Evolutionary conservation across 2,888 invertebrate genomes (phyloP), one percentile per base, ranked within the genome.

Genomic region (Proisotoma minuta): DNA sequence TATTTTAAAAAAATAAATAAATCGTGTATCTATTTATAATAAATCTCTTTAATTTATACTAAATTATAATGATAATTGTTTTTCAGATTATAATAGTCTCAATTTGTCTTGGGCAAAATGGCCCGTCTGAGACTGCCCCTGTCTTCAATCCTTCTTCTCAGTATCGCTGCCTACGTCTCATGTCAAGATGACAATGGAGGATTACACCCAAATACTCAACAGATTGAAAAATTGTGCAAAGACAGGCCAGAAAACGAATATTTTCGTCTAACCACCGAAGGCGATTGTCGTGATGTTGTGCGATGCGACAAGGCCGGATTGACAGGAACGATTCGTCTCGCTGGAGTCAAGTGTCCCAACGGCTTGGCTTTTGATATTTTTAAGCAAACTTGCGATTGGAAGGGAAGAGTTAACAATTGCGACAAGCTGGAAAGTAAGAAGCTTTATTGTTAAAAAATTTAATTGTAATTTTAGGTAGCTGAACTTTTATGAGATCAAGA

Each of bases 341-440:
- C 93, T 76, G 85, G 88, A 71, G 90, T 94, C 78, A 84, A 87
- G 78, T 94, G 94, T 81, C 92, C 93, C 76, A 86, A 84, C 77
- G 89, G 92, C 80, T 84, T 94, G 79, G 91, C 89, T 77, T 94
- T 94, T 83, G 93, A 94, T 85, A 88, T 94, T 80, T 87, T 88
- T 80, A 86, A 91, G 77, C 93, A 94, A 82, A 93, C 92, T 77
- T 94, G 94, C 84, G 92, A 93, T 83, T 94, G 94, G 94, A 93
- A 89, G 85, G 86, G 91, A 78, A 85, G 92, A 84, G 94, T 94
- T 82, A 91, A 91, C 85, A 93, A 92, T 86, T 94, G 94, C 85
- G 88, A 92, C 83, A 83, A 86, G 81, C 76, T 87, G 82, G 91
- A 92, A 85, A 93, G 94, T 94, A 89, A 93, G 92, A 75, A 54